Conservation (phyloP, 2,888 invertebrate genomes). For the Nymphalis polychloros region DNA sequence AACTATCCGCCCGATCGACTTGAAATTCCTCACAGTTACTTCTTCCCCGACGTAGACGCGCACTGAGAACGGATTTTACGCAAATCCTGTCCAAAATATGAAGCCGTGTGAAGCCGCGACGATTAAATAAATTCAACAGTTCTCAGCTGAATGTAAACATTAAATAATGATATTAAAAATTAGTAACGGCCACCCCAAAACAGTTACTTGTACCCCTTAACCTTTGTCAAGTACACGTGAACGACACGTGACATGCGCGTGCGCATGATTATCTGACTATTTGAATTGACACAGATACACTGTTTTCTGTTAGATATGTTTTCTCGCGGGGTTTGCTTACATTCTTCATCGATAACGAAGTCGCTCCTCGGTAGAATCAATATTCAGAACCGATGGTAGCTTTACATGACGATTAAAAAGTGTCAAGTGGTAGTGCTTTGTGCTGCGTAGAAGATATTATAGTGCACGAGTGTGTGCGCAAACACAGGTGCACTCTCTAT, state of each 20-base stretch:
- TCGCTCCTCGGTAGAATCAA: too few species aligned
- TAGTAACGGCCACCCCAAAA: background rate
- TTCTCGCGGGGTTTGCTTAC: background rate
- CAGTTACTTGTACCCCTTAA: background rate
- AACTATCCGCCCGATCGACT: too few species aligned
- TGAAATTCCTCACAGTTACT: too few species aligned
- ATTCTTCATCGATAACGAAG: background rate
- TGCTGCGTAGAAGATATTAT: too few species aligned
- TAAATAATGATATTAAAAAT: constrained; percentile 4
- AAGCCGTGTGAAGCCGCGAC: background rate
- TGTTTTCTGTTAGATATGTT: background rate
- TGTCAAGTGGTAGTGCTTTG: too few species aligned
- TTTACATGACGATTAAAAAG: too few species aligned
- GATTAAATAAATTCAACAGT: background rate
- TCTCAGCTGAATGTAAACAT: too few species aligned
- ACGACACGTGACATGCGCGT: background rate
- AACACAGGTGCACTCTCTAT: too few species aligned
- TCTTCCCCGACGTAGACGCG: too few species aligned
- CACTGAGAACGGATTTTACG: too few species aligned
- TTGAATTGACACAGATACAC: background rate
- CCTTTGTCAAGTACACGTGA: background rate
- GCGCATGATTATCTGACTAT: background rate
- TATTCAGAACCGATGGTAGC: too few species aligned
- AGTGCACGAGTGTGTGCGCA: too few species aligned
- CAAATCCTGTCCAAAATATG: background rate